A percentile compares a stretch with the other conserved stretches of the same genome.
Evolutionary conservation across 1,140 invertebrate species (phyloP).

Genomic region (Drosophila fuyamai): DNA sequence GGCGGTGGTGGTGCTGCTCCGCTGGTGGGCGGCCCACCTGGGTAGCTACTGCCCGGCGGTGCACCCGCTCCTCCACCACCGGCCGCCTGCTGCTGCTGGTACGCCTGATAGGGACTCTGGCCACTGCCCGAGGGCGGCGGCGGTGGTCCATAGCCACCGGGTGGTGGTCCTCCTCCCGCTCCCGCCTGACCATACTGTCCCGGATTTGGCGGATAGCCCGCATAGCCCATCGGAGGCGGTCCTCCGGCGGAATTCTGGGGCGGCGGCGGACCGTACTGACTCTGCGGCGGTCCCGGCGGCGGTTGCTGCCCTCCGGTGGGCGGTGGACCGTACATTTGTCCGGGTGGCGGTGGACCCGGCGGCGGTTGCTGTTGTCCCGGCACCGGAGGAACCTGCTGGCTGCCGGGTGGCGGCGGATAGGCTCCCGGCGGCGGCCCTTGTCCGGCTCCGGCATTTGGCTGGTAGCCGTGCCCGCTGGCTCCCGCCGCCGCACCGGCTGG

Average conservation of each 20-base stretch:
- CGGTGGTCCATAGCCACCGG: constrained; percentile 72
- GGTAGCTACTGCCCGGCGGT: constrained; percentile 63
- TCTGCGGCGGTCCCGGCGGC: constrained; percentile 66
- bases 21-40: constrained; percentile 46
- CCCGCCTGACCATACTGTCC: constrained; percentile 76
- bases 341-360: constrained; percentile 67
- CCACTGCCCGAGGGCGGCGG: constrained; percentile 63
- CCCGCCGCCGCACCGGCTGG: constrained; percentile 43
- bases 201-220: constrained; percentile 73
- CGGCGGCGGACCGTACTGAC: constrained; percentile 84
- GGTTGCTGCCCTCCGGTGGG: constrained; percentile 84
- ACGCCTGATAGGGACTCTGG: constrained; percentile 75
- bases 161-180: constrained; percentile 71
- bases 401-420: constrained; percentile 71
- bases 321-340: constrained; percentile 82
- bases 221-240: constrained; percentile 77
- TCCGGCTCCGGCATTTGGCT: constrained; percentile 53
- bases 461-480: constrained; percentile 61
- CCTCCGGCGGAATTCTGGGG: constrained; percentile 63
- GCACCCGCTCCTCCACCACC: constrained; percentile 44
- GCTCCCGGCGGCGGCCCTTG: constrained; percentile 65
- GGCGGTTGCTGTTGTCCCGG: constrained; percentile 70
- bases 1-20: constrained; percentile 65
- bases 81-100: constrained; percentile 36
- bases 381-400: constrained; percentile 68